Evolutionary conservation across 37 sponge, comb jelly and placozoan species (phyloP).

Genomic region (Hexactinellida sp.): DNA sequence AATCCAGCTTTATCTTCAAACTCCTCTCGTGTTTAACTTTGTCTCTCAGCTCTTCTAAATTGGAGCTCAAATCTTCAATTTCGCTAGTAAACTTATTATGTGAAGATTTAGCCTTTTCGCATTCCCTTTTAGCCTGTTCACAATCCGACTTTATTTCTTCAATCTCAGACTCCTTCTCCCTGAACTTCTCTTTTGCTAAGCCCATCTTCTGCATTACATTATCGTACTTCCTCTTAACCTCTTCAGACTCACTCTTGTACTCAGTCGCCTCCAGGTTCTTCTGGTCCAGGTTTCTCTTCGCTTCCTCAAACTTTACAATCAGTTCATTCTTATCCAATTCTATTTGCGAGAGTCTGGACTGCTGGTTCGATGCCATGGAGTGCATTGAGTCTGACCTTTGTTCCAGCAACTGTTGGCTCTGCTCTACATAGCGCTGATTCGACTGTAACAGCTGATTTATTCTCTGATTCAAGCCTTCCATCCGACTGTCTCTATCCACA

Average conservation of each 20-base stretch:
- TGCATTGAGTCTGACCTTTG: conserved; percentile 86
- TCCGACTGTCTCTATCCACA: conserved; percentile 77
- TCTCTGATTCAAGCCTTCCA: conserved; percentile 79
- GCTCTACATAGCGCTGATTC: conserved; percentile 85
- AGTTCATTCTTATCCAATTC: conserved; percentile 67
- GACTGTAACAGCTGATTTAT: conserved; percentile 79
- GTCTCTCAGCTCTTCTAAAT: not conserved
- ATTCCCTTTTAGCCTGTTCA: not conserved
- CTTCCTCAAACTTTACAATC: not conserved
- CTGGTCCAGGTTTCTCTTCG: not conserved
- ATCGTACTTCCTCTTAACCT: conserved; percentile 24
- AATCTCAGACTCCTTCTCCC: conserved; percentile 1
- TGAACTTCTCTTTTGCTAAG: not conserved
- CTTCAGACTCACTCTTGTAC: conserved; percentile 38
- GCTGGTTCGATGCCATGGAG: conserved; percentile 65
- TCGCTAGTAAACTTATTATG: not conserved
- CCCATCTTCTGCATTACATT: not conserved
- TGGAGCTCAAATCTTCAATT: not conserved
- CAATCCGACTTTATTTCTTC: not conserved
- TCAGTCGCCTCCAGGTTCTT: conserved; percentile 15
- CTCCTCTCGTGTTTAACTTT: not conserved
- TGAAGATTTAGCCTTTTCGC: not conserved
- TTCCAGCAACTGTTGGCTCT: conserved; percentile 81
- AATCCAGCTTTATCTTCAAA: conserved; percentile 19
- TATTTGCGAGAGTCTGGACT: conserved; percentile 56